Conservation (phyloP, 2,888 invertebrate genomes). For the Lasioglossum marginatum region DNA sequence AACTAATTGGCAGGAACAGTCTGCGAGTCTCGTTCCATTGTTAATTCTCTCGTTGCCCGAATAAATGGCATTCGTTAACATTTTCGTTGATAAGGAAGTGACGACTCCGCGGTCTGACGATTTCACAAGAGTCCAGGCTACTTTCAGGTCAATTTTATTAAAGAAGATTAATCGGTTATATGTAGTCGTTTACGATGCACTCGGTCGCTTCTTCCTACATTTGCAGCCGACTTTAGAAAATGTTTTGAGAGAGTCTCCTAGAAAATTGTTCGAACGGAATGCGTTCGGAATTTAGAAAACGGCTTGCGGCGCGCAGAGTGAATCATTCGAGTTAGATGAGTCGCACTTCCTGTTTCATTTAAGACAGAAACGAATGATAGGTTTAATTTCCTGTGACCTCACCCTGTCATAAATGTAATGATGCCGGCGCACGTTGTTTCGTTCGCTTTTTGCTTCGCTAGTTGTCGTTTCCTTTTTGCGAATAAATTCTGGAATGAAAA, state of each 20-base stretch:
- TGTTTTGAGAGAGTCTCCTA: background rate
- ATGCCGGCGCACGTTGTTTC: background rate
- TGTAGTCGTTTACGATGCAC: background rate
- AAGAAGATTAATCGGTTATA: conserved; percentile 1
- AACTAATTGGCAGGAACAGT: background rate
- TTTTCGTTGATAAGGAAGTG: background rate
- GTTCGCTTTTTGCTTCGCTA: background rate
- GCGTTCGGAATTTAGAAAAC: background rate
- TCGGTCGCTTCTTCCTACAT: background rate
- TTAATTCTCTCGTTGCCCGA: background rate
- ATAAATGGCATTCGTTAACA: background rate
- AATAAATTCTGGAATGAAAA: background rate
- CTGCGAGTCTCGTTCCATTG: background rate
- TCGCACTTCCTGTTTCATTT: conserved; percentile 12
- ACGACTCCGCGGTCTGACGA: background rate
- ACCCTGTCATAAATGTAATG: background rate
- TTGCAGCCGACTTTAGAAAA: background rate
- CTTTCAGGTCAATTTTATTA: conserved; percentile 13
- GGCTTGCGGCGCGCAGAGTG: background rate
- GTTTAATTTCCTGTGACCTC: conserved; percentile 2
- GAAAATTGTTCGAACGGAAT: conserved; percentile 1
- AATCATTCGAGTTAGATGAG: conserved; percentile 12
- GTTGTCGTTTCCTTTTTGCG: background rate
- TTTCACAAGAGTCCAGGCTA: background rate
- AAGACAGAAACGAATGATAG: background rate